Conservation (phyloP, 2,113 vertebrate genomes). For the Dasypus novemcinctus region DNA sequence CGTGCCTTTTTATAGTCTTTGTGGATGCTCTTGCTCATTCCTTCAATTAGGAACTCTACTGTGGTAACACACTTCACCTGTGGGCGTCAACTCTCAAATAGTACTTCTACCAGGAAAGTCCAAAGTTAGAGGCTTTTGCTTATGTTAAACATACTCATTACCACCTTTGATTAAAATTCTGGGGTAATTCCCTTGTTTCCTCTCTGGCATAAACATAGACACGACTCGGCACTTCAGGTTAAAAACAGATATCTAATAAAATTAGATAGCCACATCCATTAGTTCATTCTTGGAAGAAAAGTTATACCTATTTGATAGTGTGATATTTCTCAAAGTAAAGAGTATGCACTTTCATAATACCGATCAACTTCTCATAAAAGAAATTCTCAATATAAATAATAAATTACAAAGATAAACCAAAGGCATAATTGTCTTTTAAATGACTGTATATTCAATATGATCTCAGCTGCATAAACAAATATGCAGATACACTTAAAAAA, state of each 20-base stretch:
- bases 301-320: slow-evolving; percentile 11
- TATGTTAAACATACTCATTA: slow-evolving; percentile 46
- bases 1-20: too few species aligned
- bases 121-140: slow-evolving; percentile 21
- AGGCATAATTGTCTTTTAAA: slow-evolving; percentile 42
- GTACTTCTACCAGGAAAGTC: not conserved
- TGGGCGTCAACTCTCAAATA: slow-evolving; percentile 42
- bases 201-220: not conserved
- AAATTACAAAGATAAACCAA: slow-evolving; percentile 43
- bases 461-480: slow-evolving; percentile 41
- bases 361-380: slow-evolving; percentile 21
- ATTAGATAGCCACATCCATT: slow-evolving; percentile 43
- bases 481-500: slow-evolving; percentile 19
- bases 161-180: slow-evolving; percentile 49
- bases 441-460: slow-evolving; percentile 37
- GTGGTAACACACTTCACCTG: slow-evolving; percentile 24
- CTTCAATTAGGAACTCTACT: slow-evolving; percentile 42
- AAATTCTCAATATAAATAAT: slow-evolving; percentile 24
- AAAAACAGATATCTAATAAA: slow-evolving; percentile 67
- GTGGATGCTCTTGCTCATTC: not conserved
- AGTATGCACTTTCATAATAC: slow-evolving; percentile 10
- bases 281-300: slow-evolving; percentile 51
- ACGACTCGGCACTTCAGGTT: slow-evolving; percentile 40
- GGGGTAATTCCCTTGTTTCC: slow-evolving; percentile 21
- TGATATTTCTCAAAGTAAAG: slow-evolving; percentile 47